Evolutionary conservation across 2,888 invertebrate genomes (phyloP), one percentile per base, ranked within the genome.

Genomic region (Pseudoips prasinana): DNA sequence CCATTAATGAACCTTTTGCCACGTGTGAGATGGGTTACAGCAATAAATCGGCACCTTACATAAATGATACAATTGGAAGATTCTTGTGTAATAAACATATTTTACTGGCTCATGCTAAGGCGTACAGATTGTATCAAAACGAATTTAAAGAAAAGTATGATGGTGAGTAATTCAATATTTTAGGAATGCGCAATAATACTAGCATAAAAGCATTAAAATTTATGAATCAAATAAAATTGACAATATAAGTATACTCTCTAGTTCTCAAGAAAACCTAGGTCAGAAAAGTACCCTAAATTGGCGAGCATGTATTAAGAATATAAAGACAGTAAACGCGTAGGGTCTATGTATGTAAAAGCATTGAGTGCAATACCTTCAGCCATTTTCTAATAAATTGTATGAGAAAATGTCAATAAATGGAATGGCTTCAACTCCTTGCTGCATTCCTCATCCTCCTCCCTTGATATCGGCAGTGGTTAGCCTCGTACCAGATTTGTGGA

Each of bases 1-100:
- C 94, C 0, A 81, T 94, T 22, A 94, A 94, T 62, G 94, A 94
- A 53, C 93, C 93, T 0, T 57, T 71, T 22, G 42, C 73, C 1
- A 49, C 78, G 19, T 86, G 88, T 39, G 65, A 68, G 23, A n/a
- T 45, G 0, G 73, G 72, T 0, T 90, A 90, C 52, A 80, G 76
- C 1, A 63, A 71, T 1, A 62, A 60, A n/a, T n/a, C n/a, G 10
- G 87, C 89, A 0, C 56, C 80, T 53, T 46, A 38, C 0, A 3
- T 57, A 1, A 7, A 27, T 1, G n/a, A n/a, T n/a, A n/a, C n/a
- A n/a, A n/a, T n/a, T n/a, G 59, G 60, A 18, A 18, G 18, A 18
- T 18, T 3, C 18, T 48, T 90, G 0, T 93, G 92, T 40, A 87
- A 81, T 0, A 93, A 94, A 60, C 90, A 93, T 55, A 59, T 91